phyloP scores from a whole-genome alignment of 2,113 vertebrate genomes.

The Caretta caretta region DNA sequence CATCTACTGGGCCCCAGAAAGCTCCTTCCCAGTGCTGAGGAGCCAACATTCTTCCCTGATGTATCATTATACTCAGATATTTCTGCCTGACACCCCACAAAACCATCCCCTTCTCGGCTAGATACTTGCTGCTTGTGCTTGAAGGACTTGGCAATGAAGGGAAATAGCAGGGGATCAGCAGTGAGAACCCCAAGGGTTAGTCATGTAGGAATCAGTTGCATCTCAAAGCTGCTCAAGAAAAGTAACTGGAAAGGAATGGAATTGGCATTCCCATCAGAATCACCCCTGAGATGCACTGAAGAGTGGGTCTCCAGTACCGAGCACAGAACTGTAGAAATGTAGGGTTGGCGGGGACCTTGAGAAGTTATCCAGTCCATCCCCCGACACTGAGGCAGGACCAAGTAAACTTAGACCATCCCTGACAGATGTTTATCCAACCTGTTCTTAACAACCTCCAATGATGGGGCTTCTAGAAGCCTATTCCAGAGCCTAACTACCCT shows the following conservation, averaged over 20 bases:
- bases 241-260: background rate
- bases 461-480: background rate
- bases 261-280: background rate
- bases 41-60: background rate
- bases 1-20: slow-evolving; percentile 19
- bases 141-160: background rate
- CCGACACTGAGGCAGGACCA: too few relatives aligned
- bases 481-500: background rate
- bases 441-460: background rate
- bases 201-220: background rate
- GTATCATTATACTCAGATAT: background rate
- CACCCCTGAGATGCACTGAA: accelerated
- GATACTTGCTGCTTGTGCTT: background rate
- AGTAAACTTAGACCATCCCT: background rate
- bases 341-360: background rate
- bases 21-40: slow-evolving; percentile 16
- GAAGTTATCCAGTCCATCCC: background rate
- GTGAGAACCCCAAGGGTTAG: background rate
- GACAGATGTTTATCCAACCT: background rate
- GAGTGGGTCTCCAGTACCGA: background rate
- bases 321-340: background rate
- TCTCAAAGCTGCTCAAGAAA: background rate
- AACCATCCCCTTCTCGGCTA: background rate
- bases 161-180: background rate
- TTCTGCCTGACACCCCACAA: background rate